phyloP scores from a whole-genome alignment of 2,797 vertebrate species.

The Glossophaga mutica region DNA sequence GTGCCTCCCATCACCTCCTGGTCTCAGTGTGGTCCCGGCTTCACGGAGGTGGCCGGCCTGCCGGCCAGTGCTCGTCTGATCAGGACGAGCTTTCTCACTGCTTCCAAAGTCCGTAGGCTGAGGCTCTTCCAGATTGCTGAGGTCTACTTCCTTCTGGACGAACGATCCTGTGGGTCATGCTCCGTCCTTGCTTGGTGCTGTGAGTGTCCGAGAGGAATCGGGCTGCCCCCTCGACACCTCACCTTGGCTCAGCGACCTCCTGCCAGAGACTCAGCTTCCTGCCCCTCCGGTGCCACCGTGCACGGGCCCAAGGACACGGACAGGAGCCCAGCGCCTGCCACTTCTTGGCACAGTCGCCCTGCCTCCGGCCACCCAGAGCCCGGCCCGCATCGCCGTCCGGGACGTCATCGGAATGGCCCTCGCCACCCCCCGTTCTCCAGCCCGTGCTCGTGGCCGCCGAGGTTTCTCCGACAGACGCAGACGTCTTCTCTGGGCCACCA shows the following conservation, averaged over 20 bases:
- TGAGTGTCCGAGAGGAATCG: too few relatives aligned
- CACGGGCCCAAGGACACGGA: not conserved
- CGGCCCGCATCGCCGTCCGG: not conserved
- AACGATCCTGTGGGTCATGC: not conserved
- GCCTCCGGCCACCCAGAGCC: not conserved
- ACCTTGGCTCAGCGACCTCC: not conserved
- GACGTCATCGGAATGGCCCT: not conserved
- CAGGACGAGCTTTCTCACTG: not conserved
- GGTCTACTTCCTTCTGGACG: not conserved
- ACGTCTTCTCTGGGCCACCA: too few relatives aligned
- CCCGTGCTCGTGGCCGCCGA: not conserved
- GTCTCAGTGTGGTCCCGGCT: too few relatives aligned
- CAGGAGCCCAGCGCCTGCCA: fast-evolving
- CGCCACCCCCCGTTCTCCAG: not conserved
- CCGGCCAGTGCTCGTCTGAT: not conserved
- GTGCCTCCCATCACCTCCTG: too few relatives aligned
- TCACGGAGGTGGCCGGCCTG: not conserved
- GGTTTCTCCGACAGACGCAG: not conserved
- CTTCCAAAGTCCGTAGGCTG: not conserved
- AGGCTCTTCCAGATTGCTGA: not conserved
- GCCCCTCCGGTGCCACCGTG: fast-evolving
- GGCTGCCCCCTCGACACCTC: not conserved
- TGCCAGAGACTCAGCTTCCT: too few relatives aligned
- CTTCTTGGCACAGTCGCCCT: not conserved
- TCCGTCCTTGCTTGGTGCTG: not conserved